These are phyloP conservation scores for Vespertilio murinus DNA, from an alignment of 2,797 vertebrate species.

Conservation along the genomic window DNA sequence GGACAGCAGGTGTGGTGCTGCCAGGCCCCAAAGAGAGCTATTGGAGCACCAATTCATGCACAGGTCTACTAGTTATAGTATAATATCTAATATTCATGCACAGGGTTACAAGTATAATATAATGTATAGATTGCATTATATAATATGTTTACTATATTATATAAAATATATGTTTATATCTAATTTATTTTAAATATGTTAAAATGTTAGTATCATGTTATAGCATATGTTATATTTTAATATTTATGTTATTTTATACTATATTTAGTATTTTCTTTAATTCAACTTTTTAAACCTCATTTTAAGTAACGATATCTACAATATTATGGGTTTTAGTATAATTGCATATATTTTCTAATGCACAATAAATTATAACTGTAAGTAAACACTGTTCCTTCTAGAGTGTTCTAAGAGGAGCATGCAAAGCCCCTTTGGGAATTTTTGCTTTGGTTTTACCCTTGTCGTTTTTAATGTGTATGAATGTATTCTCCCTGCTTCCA, in stretches of 20 bases:
- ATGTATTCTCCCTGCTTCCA: background rate
- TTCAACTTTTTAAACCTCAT: background rate
- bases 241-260: background rate
- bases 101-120: background rate
- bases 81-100: background rate
- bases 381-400: background rate
- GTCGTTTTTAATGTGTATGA: accelerated
- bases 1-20: too few species aligned
- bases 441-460: background rate
- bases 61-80: too few species aligned
- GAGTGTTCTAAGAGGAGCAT: background rate
- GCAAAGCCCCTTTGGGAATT: background rate
- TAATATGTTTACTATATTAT: background rate
- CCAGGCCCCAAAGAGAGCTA: too few species aligned
- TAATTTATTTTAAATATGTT: background rate
- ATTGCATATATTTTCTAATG: background rate
- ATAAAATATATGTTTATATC: background rate
- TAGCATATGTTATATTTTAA: background rate
- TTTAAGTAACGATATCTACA: background rate
- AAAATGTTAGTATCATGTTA: background rate
- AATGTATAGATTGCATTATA: background rate
- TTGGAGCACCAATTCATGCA: too few species aligned
- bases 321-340: background rate
- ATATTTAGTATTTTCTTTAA: background rate
- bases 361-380: background rate